phyloP scores from a whole-genome alignment of 2,888 invertebrate species.

The Antitype chi region DNA sequence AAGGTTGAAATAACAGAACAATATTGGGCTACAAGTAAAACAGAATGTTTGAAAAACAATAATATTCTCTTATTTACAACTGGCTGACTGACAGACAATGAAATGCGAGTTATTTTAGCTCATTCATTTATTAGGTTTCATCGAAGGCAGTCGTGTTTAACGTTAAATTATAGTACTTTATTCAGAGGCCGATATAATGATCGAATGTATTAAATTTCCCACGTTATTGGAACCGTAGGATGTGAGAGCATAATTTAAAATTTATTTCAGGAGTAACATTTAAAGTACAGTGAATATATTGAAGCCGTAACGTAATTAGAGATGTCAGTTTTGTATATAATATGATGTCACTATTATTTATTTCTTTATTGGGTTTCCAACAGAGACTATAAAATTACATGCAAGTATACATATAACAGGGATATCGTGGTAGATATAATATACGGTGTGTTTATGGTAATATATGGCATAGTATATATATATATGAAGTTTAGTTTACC shows the following conservation, averaged over 20 bases:
- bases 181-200: slow-evolving; percentile 21
- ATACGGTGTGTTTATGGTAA: no score
- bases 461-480: no score
- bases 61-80: slow-evolving; percentile 21
- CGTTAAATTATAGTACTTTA: slow-evolving; percentile 37
- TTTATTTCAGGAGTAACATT: slow-evolving; percentile 13
- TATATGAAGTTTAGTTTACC: no score
- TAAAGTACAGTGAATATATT: slow-evolving; percentile 21
- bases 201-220: slow-evolving; percentile 8
- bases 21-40: slow-evolving; percentile 33
- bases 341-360: no score
- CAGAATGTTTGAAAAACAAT: slow-evolving; percentile 51
- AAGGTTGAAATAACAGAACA: slow-evolving; percentile 63
- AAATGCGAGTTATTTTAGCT: slow-evolving; percentile 26
- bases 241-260: slow-evolving; percentile 3
- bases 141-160: slow-evolving; percentile 14
- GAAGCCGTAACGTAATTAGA: background rate
- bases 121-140: slow-evolving; percentile 33
- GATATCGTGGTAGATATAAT: no score
- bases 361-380: no score
- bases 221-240: slow-evolving; percentile 14
- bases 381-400: no score
- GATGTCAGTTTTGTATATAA: background rate
- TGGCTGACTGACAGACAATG: slow-evolving; percentile 19
- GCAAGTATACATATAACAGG: no score